These are phyloP conservation scores for Zosterops borbonicus DNA, from an alignment of 2,113 vertebrate species.

Conservation along the genomic window DNA sequence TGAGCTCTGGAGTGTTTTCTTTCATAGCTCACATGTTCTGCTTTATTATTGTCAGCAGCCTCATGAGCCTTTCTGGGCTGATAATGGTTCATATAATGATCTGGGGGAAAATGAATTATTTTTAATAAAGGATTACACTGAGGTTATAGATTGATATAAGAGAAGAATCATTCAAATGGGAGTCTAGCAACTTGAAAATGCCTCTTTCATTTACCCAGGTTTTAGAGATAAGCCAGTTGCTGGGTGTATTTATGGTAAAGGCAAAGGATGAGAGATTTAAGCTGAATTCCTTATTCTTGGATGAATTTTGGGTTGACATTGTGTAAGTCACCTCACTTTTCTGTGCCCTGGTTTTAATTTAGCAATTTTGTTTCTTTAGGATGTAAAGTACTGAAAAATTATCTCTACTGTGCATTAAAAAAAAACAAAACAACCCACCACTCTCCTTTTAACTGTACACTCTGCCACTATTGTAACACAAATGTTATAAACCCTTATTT, in stretches of 20 bases:
- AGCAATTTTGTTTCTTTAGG: background rate
- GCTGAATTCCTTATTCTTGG: background rate
- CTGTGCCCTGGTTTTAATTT: background rate
- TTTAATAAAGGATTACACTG: conserved; percentile 15
- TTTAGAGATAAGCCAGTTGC: background rate
- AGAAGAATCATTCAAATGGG: background rate
- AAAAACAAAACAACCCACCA: rapidly evolving
- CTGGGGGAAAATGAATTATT: background rate
- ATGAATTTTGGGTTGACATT: background rate
- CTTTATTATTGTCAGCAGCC: conserved; percentile 10
- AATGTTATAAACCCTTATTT: background rate
- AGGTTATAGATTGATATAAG: background rate
- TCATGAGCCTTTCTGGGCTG: background rate
- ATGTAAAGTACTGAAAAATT: background rate
- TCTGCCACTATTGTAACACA: background rate
- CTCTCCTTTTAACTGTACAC: background rate
- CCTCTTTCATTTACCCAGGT: background rate
- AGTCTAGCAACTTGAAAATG: background rate
- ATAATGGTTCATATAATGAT: conserved; percentile 3
- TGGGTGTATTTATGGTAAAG: background rate
- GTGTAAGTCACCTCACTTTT: background rate
- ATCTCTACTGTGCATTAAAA: background rate
- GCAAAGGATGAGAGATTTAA: background rate
- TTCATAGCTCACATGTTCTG: background rate
- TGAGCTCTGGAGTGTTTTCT: conserved; percentile 5